phyloP scores from a whole-genome alignment of 2,113 vertebrate species.

The Galemys pyrenaicus region DNA sequence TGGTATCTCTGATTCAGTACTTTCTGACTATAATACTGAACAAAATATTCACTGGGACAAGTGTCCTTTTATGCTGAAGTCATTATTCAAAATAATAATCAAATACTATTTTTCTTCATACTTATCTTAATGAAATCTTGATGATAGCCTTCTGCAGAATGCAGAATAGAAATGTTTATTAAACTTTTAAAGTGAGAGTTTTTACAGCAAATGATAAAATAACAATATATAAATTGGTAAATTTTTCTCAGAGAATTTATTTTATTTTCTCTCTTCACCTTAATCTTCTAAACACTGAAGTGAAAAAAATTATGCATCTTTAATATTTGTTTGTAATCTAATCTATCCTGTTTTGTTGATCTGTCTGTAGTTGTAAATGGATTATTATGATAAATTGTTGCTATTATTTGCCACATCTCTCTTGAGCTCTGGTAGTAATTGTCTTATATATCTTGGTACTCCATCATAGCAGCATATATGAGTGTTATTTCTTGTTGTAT shows the following conservation, averaged over 20 bases:
- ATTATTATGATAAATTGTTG: too few relatives aligned
- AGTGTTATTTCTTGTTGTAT: too few relatives aligned
- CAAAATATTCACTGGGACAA: neutral
- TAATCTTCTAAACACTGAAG: conserved; percentile 34
- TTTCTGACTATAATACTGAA: neutral
- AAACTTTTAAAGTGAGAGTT: neutral
- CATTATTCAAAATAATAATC: conserved; percentile 26
- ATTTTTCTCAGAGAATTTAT: neutral
- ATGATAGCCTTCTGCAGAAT: conserved; percentile 17
- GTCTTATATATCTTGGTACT: too few relatives aligned
- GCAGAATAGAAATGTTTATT: conserved; percentile 6
- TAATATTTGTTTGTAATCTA: conserved; percentile 6
- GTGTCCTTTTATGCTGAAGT: neutral
- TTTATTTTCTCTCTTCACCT: conserved; percentile 20
- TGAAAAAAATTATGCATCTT: neutral
- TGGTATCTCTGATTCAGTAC: neutral
- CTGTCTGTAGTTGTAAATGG: too few relatives aligned
- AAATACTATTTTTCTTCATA: conserved; percentile 25
- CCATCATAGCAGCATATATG: too few relatives aligned
- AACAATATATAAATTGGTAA: neutral
- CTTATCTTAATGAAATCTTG: conserved; percentile 3
- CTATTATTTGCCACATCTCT: too few relatives aligned
- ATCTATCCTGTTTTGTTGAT: neutral
- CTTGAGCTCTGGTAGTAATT: too few relatives aligned
- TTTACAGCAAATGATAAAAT: neutral